Conservation (phyloP, 2,113 vertebrate species). For the Benitochromis conjunctus region DNA sequence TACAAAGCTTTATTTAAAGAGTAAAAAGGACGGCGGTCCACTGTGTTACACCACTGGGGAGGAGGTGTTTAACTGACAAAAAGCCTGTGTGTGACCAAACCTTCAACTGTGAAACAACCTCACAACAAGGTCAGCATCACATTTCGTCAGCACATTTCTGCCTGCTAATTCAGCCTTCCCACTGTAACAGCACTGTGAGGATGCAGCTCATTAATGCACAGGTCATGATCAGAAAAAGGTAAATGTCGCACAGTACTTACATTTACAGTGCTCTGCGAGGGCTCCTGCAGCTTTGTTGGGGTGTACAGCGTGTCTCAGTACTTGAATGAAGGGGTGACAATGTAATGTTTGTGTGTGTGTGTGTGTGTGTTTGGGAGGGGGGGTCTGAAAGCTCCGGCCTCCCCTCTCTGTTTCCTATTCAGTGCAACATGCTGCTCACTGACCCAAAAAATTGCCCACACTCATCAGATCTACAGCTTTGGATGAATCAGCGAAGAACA, state of each 20-base stretch:
- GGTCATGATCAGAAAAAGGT: not conserved
- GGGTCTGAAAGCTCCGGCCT: conserved; percentile 27
- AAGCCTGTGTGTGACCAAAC: not conserved
- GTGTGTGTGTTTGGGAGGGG: conserved; percentile 9
- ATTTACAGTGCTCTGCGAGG: not conserved
- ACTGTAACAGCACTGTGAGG: not conserved
- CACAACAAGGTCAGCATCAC: not conserved
- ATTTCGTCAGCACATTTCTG: not conserved
- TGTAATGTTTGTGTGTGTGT: conserved; percentile 10
- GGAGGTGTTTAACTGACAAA: not conserved
- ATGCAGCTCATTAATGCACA: not conserved
- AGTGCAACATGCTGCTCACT: conserved; percentile 56
- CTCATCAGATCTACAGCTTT: conserved; percentile 73
- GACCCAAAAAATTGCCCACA: conserved; percentile 72
- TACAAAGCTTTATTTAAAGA: not conserved
- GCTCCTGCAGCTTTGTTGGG: conserved; percentile 15
- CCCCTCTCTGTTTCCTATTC: conserved; percentile 48
- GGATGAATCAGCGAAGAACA: conserved; percentile 61
- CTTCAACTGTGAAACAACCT: not conserved
- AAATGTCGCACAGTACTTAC: conserved; percentile 38
- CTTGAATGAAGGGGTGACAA: conserved; percentile 9
- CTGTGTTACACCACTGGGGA: not conserved
- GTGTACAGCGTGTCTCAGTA: conserved; percentile 11
- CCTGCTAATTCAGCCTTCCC: not conserved
- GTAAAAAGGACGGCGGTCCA: not conserved